These are phyloP conservation scores for Microtus oregoni DNA, from an alignment of 2,113 vertebrate genomes.

Conservation along the genomic window DNA sequence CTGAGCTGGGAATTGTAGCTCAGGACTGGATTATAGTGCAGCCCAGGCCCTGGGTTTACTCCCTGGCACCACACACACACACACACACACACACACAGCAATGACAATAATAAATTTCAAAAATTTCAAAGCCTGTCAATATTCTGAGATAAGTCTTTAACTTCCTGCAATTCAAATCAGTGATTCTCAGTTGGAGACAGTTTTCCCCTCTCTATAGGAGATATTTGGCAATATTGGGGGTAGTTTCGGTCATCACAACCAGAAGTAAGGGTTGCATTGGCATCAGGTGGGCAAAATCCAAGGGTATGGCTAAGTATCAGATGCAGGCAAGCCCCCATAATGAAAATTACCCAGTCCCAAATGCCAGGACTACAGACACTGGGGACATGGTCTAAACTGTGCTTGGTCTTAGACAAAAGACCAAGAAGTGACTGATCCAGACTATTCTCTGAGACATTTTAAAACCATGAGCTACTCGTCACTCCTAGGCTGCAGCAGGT, in stretches of 20 bases:
- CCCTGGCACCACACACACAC: neutral
- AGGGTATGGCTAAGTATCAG: neutral
- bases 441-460: neutral
- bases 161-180: neutral
- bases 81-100: neutral
- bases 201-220: too few relatives aligned
- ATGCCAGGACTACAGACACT: neutral
- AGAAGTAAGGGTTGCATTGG: neutral
- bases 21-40: neutral
- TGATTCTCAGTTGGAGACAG: neutral
- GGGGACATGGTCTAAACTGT: neutral
- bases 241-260: neutral
- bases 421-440: neutral
- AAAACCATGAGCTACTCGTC: neutral
- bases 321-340: neutral
- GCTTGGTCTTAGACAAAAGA: neutral
- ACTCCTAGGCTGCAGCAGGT: neutral
- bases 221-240: constrained; percentile 8
- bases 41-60: neutral
- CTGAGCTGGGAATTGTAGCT: neutral
- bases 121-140: neutral
- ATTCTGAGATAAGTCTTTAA: constrained; percentile 42
- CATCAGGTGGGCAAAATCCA: neutral
- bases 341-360: neutral
- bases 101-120: neutral